A percentile compares a stretch with the other conserved stretches of the same genome.
Evolutionary conservation across 2,113 vertebrate species (phyloP).

Genomic region (Hepsetus odoe): DNA sequence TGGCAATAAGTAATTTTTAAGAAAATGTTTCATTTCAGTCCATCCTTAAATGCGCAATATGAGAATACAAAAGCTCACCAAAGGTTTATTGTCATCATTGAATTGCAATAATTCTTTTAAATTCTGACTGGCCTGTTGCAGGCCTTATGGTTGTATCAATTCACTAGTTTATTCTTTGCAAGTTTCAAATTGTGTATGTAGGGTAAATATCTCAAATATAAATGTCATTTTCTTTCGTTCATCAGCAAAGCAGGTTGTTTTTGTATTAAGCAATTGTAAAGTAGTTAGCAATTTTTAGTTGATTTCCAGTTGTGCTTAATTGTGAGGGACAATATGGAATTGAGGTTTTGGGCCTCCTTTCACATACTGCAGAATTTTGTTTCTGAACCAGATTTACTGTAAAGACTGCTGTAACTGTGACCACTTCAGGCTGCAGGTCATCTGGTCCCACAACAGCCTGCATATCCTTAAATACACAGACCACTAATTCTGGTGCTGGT

Average conservation of each 20-base stretch:
- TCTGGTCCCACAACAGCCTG: not conserved
- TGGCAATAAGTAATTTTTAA: conserved; percentile 25
- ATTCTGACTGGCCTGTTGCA: too few species aligned
- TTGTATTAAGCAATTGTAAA: too few species aligned
- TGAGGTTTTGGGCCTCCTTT: not conserved
- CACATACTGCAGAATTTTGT: not conserved
- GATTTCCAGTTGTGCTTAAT: not conserved
- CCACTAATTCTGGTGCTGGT: not conserved
- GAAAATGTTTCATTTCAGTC: not conserved
- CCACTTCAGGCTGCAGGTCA: not conserved
- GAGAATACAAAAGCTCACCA: not conserved
- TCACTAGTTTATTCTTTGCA: too few species aligned
- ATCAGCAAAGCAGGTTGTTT: too few species aligned
- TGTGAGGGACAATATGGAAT: not conserved
- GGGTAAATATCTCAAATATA: too few species aligned
- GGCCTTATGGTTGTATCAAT: too few species aligned
- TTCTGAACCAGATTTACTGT: not conserved
- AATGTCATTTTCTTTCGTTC: too few species aligned
- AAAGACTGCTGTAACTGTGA: not conserved
- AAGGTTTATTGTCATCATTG: not conserved
- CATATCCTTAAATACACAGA: not conserved
- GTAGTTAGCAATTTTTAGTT: too few species aligned
- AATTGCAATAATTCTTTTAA: conserved; percentile 47
- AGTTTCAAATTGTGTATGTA: too few species aligned
- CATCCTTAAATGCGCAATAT: conserved; percentile 3